phyloP scores from a whole-genome alignment of 2,888 invertebrate species.

The Isoperla grammatica region DNA sequence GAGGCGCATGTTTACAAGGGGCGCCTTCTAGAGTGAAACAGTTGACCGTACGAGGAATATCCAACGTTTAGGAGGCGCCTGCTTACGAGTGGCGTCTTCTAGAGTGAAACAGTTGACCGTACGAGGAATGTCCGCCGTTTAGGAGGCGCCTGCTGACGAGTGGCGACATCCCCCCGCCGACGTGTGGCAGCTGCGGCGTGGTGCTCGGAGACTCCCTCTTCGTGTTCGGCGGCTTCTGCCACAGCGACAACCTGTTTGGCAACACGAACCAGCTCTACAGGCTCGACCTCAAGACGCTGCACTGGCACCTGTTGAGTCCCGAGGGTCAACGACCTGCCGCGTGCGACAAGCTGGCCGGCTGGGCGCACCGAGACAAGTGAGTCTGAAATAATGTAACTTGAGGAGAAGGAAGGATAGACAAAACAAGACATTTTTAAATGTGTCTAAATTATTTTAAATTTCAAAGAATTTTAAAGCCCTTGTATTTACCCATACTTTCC shows the following conservation, averaged over 20 bases:
- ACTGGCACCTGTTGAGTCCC: constrained; percentile 33
- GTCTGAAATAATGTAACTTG: too few relatives aligned
- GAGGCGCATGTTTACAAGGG: too few relatives aligned
- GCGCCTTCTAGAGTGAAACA: too few relatives aligned
- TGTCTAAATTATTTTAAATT: too few relatives aligned
- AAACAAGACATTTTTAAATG: too few relatives aligned
- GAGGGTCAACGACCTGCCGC: constrained; percentile 31
- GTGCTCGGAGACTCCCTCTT: constrained; percentile 34
- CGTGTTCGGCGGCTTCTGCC: constrained; percentile 35
- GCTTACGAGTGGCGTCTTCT: too few relatives aligned
- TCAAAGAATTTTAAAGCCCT: background rate
- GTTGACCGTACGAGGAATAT: too few relatives aligned
- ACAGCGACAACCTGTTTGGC: constrained; percentile 7
- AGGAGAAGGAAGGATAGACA: too few relatives aligned
- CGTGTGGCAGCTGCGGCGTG: constrained; percentile 35
- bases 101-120: too few relatives aligned
- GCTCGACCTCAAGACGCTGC: constrained; percentile 32
- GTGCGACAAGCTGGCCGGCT: constrained; percentile 37
- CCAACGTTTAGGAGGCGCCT: too few relatives aligned
- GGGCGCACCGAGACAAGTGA: constrained; percentile 36
- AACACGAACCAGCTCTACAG: constrained; percentile 33
- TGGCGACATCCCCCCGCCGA: constrained; percentile 33
- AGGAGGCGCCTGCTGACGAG: constrained; percentile 30
- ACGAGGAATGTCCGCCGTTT: too few relatives aligned
- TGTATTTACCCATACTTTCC: too few relatives aligned